Evolutionary conservation across 92 coral and sea anemone species (phyloP).

Genomic region (Micromussa lordhowensis): DNA sequence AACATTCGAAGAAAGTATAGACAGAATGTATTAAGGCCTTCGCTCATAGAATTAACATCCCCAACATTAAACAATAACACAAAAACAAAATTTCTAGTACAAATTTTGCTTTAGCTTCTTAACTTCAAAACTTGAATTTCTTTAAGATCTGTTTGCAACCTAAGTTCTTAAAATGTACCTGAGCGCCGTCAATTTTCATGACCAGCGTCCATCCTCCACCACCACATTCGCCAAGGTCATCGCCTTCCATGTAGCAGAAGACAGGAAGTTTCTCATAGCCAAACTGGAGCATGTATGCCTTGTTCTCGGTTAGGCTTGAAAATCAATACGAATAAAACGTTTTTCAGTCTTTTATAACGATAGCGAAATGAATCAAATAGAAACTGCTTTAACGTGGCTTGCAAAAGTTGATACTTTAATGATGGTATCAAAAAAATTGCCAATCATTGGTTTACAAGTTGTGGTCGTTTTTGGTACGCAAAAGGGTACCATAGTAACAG

Average conservation of each 20-base stretch:
- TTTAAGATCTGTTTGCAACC: neutral
- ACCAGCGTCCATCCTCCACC: conserved; percentile 26
- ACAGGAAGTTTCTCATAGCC: neutral
- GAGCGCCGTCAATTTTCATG: conserved; percentile 14
- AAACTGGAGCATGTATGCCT: conserved; percentile 17
- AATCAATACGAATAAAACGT: neutral
- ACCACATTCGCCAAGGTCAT: conserved; percentile 19
- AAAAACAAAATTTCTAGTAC: too few species aligned
- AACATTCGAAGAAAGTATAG: too few species aligned
- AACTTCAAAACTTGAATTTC: neutral
- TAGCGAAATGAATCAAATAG: too few species aligned
- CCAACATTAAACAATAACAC: too few species aligned
- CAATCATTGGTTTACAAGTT: too few species aligned
- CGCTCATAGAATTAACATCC: too few species aligned
- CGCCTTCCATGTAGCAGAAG: conserved; percentile 9
- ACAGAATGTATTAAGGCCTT: too few species aligned
- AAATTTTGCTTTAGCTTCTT: neutral
- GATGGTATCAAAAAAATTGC: too few species aligned
- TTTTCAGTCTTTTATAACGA: neutral
- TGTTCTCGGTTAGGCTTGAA: neutral
- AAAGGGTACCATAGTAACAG: too few species aligned
- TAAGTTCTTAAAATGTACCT: neutral
- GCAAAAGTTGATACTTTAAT: too few species aligned
- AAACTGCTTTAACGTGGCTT: too few species aligned
- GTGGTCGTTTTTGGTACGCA: too few species aligned